Evolutionary conservation across 2,888 invertebrate species (phyloP).

Genomic region (Candidula unifasciata): DNA sequence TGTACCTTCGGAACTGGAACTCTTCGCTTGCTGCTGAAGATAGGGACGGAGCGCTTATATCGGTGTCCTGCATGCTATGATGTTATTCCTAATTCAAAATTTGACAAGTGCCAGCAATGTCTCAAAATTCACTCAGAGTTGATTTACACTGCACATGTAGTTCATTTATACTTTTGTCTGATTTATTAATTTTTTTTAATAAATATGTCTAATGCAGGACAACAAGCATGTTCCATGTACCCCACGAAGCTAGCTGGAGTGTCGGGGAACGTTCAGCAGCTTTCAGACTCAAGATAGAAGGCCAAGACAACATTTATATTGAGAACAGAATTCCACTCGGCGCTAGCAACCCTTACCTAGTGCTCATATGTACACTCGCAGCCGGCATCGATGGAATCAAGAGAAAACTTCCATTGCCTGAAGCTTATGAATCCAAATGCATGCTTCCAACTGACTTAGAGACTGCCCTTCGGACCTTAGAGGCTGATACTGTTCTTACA

Average conservation of each 20-base stretch:
- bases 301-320: constrained; percentile 40
- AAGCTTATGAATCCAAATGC: not conserved
- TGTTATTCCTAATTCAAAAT: too few species aligned
- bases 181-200: too few species aligned
- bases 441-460: constrained; percentile 22
- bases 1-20: too few species aligned
- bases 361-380: constrained; percentile 43
- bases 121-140: too few species aligned
- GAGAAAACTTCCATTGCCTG: constrained; percentile 22
- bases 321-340: constrained; percentile 48
- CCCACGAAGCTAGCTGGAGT: constrained; percentile 16
- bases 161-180: not conserved
- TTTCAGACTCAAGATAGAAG: constrained; percentile 25
- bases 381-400: constrained; percentile 51
- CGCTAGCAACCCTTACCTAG: constrained; percentile 49
- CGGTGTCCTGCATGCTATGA: too few species aligned
- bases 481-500: constrained; percentile 37
- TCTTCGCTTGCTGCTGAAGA: too few species aligned
- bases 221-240: not conserved
- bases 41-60: too few species aligned
- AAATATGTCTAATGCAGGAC: not conserved
- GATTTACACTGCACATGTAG: too few species aligned
- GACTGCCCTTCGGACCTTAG: constrained; percentile 35
- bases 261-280: not conserved
- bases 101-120: too few species aligned